Evolutionary conservation across 1,140 invertebrate genomes (phyloP), one percentile per base, ranked within the genome.

Genomic region (Drosophila eugracilis): DNA sequence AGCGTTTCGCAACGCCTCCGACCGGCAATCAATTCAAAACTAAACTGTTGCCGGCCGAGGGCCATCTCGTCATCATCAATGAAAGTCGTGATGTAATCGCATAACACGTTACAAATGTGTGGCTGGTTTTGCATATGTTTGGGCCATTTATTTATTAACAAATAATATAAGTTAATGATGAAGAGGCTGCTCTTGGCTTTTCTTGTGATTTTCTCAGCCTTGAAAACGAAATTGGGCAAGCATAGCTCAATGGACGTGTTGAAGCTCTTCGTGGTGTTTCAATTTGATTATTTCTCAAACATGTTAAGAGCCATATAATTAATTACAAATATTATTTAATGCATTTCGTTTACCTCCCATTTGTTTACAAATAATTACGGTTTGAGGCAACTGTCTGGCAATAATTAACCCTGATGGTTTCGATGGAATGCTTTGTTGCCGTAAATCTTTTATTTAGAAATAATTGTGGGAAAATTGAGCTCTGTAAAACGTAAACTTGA

Each of bases 1-100:
- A 30, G 24, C 59, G 32, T 50, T 50, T 67, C 24, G 63, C 60
- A 67, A 67, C 63, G 36, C 63, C 63, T 53, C 17, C 47, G 41
- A 22, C 3, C 26, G 63, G 36, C 63, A 67, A 53, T 69, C 65
- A 53, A 67, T 69, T 67, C 58, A n/a, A 62, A 65, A 37, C 60
- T 37, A 67, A 67, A 67, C 45, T 67, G 60, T 53, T 30, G 65
- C 65, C 14, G 44, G 39, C 45, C 44, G 37, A 67, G 59, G 71
- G 69, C 52, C 69, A 67, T 50, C 36, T 21, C 48, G 44, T 36
- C 49, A 58, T 58, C 57, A 45, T 21, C 63, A 62, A 60, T 69
- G 73, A 75, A 75, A 76, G 71, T 75, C 45, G 73, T 75, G 53
- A 75, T 49, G 63, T 58, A 69, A 57, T 75, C 65, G 28, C 60